Percentiles rank a stretch among this genome's conserved stretches.
phyloP scores from a whole-genome alignment of 2,888 invertebrate genomes.

The Microctonus aethiopoides region DNA sequence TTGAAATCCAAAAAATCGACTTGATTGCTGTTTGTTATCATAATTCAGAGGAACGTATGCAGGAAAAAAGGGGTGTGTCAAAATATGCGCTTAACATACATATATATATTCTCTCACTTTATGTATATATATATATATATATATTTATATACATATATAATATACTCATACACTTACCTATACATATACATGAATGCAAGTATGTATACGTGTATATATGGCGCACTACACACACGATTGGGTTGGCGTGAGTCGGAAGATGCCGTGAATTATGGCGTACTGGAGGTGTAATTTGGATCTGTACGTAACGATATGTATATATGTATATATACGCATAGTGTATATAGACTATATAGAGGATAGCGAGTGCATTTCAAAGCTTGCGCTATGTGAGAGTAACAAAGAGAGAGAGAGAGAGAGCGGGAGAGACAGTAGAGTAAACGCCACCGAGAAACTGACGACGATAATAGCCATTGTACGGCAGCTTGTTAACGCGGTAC shows the following conservation, averaged over 20 bases:
- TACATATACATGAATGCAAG: not conserved
- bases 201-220: not conserved
- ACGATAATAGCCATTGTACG: constrained; percentile 54
- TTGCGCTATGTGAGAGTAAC: too few species aligned
- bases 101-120: too few species aligned
- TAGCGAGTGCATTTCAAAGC: too few species aligned
- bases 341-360: not conserved
- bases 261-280: constrained; percentile 33
- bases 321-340: constrained; percentile 1
- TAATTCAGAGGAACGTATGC: too few species aligned
- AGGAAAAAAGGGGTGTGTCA: too few species aligned
- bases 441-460: constrained; percentile 36
- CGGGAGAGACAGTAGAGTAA: not conserved
- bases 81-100: too few species aligned
- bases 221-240: constrained; percentile 5
- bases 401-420: constrained; percentile 7
- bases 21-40: too few species aligned
- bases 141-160: too few species aligned
- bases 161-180: too few species aligned
- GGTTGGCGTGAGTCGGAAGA: constrained; percentile 21
- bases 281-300: constrained; percentile 35
- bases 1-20: too few species aligned
- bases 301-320: constrained; percentile 27
- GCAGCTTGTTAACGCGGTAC: constrained; percentile 50
- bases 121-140: not conserved